Evolutionary conservation across 2,888 invertebrate genomes (phyloP), one percentile per base, ranked within the genome.

Genomic region (Cheilosia variabilis): DNA sequence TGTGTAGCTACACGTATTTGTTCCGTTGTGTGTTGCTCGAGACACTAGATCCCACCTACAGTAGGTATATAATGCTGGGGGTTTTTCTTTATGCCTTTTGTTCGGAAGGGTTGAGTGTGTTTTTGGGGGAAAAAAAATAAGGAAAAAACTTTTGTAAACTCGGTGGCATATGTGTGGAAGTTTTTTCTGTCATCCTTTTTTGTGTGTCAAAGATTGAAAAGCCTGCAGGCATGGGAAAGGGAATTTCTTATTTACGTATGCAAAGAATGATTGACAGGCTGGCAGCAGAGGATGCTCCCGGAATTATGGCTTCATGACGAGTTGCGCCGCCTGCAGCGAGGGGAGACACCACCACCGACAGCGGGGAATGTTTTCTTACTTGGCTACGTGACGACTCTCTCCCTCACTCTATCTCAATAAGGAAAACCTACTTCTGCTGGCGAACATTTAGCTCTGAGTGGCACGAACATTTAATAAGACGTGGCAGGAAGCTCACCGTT

Each of bases 381-480:
- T 72, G 31, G 31, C 31, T 31, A 81, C 86, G 81, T 86, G 86
- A 81, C 66, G 76, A 81, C 66, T 7, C 27, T 27, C 27, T 27
- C 6, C 7, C 2, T 27, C 27, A 6, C 7, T 5, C 27, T 6
- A 4, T 27, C 27, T 27, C 27, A 7, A 27, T 6, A 27, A 6
- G 27, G 7, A 27, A 43, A 15, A 17, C 17, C 45, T 6, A 17
- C 45, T 45, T 47, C 2, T 17, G 66, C 50, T 19, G n/a, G 34
- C 45, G 19, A 53, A 47, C 53, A 52, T 65, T 65, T 34, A 75
- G 37, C 57, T 50, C 60, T 52, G 69, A 69, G 50, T 76, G 84
- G 84, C 84, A 86, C 76, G 86, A 86, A 86, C 81, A 72, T 86
- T 86, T 86, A 81, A 80, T 81, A 86, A 86, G 76, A 86, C 79